A percentile compares a stretch with the other conserved stretches of the same genome.
Evolutionary conservation across 2,888 invertebrate species (phyloP).

Genomic region (Formica aserva): DNA sequence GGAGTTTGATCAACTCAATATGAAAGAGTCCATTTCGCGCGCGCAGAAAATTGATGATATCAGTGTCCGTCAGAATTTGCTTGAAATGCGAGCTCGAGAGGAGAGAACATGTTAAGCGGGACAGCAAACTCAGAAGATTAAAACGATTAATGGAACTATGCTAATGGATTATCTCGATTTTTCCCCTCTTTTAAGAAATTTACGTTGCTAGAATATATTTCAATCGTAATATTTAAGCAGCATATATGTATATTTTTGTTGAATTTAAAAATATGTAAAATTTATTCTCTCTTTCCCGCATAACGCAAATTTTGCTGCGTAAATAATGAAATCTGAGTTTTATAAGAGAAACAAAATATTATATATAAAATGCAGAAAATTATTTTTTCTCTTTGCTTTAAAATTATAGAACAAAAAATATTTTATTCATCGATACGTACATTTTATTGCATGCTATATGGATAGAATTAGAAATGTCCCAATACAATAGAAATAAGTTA

Average conservation of each 20-base stretch:
- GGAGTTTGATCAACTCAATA: slow-evolving; percentile 15
- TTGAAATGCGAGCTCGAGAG: slow-evolving; percentile 27
- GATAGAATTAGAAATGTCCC: neutral
- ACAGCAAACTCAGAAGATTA: slow-evolving; percentile 25
- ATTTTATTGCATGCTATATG: neutral
- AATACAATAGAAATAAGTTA: neutral
- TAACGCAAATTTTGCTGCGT: neutral
- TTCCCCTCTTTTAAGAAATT: neutral
- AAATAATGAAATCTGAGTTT: neutral
- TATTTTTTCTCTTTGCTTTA: neutral
- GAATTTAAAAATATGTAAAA: neutral
- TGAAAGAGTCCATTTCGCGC: slow-evolving; percentile 29
- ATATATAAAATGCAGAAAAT: neutral
- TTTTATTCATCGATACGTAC: neutral
- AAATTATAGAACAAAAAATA: neutral
- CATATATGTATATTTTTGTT: neutral
- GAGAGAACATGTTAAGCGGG: slow-evolving; percentile 17
- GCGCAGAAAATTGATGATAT: slow-evolving; percentile 45
- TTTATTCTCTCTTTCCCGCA: neutral
- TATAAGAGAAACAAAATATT: neutral
- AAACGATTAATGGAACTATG: slow-evolving; percentile 20
- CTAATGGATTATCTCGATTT: slow-evolving; percentile 7
- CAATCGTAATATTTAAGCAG: neutral
- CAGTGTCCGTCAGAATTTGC: slow-evolving; percentile 29
- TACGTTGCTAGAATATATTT: slow-evolving; percentile 19